These are phyloP conservation scores for Pterobdella sp. DNA, from an alignment of 2,888 invertebrate species.

Conservation along the genomic window DNA sequence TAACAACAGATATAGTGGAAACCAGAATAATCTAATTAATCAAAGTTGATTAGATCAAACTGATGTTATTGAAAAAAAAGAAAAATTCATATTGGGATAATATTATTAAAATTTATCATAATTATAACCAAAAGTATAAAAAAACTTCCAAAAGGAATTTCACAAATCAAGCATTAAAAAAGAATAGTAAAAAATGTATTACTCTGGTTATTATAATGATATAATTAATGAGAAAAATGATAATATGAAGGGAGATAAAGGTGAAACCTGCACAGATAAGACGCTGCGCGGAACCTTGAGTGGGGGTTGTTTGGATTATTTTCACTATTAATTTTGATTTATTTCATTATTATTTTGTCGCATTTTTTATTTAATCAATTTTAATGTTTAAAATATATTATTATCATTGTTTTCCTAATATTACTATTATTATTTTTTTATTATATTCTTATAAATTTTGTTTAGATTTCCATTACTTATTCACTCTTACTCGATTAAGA, in stretches of 20 bases:
- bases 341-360: too few species aligned
- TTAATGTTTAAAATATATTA: too few species aligned
- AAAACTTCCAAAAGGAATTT: background rate
- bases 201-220: background rate
- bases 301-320: background rate
- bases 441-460: too few species aligned
- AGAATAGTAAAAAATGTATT: background rate
- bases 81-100: background rate
- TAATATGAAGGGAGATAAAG: background rate
- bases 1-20: background rate
- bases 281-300: background rate
- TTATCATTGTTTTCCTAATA: too few species aligned
- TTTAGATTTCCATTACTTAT: too few species aligned
- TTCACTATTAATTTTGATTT: too few species aligned
- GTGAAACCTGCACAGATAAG: background rate
- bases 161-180: background rate
- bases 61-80: slow-evolving; percentile 4
- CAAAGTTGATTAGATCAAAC: background rate
- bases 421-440: too few species aligned
- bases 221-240: background rate
- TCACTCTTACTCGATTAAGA: too few species aligned
- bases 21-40: background rate
- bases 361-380: too few species aligned
- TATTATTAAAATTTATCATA: too few species aligned
- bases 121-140: background rate